A percentile compares a stretch with the other conserved stretches of the same genome.
Evolutionary conservation across 2,797 vertebrate species (phyloP).

Genomic region (Siniperca undulata): DNA sequence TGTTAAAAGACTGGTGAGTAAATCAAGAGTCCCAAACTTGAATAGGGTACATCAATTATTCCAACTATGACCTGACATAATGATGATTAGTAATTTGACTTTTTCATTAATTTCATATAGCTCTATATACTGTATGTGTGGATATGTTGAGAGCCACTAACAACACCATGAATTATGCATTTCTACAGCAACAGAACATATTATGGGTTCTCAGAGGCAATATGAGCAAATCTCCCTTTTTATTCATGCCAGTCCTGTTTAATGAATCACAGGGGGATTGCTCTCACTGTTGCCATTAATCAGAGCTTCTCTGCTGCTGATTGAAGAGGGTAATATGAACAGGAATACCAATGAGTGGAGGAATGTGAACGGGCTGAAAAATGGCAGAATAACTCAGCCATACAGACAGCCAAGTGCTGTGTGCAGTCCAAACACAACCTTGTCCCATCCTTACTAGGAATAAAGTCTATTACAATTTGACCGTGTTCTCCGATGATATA

Average conservation of each 20-base stretch:
- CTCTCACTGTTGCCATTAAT: slow-evolving; percentile 85
- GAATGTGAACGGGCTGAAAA: slow-evolving; percentile 70
- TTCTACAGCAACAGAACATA: slow-evolving; percentile 78
- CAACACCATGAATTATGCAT: slow-evolving; percentile 85
- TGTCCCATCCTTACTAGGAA: slow-evolving; percentile 53
- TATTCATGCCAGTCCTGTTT: slow-evolving; percentile 83
- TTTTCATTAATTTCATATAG: slow-evolving; percentile 64
- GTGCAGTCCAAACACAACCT: slow-evolving; percentile 67
- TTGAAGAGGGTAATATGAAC: slow-evolving; percentile 84
- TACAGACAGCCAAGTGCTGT: slow-evolving; percentile 60
- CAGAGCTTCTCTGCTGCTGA: slow-evolving; percentile 80
- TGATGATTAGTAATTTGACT: slow-evolving; percentile 71
- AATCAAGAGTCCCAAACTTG: slow-evolving; percentile 62
- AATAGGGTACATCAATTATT: slow-evolving; percentile 70
- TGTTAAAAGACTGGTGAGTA: slow-evolving; percentile 68
- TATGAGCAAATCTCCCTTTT: slow-evolving; percentile 85
- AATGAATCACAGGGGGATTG: slow-evolving; percentile 84
- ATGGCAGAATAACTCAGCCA: slow-evolving; percentile 69
- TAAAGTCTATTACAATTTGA: slow-evolving; percentile 67
- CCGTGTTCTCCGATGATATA: slow-evolving; percentile 37
- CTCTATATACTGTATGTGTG: slow-evolving; percentile 52
- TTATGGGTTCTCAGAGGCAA: slow-evolving; percentile 84
- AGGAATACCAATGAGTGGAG: slow-evolving; percentile 83
- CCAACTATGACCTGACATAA: slow-evolving; percentile 62
- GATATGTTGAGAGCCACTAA: slow-evolving; percentile 67